A percentile compares a stretch with the other conserved stretches of the same genome.
These are phyloP conservation scores for Argentina silus DNA, from an alignment of 2,797 vertebrate genomes.

Conservation along the genomic window DNA sequence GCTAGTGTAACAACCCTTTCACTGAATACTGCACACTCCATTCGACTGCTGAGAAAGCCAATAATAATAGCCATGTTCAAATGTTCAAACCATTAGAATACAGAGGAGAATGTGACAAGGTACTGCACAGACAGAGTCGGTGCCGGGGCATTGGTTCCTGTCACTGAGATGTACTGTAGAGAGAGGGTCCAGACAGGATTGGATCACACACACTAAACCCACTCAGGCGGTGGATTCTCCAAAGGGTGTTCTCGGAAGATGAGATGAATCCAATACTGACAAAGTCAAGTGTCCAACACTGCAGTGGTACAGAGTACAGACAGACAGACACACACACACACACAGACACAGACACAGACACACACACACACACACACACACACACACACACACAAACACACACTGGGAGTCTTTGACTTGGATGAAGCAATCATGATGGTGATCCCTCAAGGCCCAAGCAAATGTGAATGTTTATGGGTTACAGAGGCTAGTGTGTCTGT, in stretches of 20 bases:
- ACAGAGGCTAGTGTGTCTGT: too few species aligned
- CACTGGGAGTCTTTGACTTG: background rate
- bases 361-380: too few species aligned
- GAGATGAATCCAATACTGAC: background rate
- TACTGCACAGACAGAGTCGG: background rate
- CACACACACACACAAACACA: too few species aligned
- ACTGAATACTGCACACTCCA: slow-evolving; percentile 28
- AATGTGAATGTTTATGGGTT: too few species aligned
- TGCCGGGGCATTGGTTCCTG: background rate
- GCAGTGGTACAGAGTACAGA: background rate
- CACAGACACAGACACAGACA: too few species aligned
- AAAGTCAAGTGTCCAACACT: background rate
- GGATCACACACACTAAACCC: slow-evolving; percentile 2
- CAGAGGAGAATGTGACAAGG: background rate
- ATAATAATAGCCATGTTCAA: background rate
- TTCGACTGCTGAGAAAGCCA: background rate
- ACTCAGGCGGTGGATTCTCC: background rate
- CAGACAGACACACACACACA: background rate
- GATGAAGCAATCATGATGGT: background rate
- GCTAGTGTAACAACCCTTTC: background rate
- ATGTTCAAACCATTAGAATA: background rate
- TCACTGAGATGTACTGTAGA: background rate
- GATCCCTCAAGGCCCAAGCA: background rate
- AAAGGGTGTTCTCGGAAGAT: background rate
- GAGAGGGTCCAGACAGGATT: background rate